These are phyloP conservation scores for Equus przewalskii DNA, from an alignment of 2,113 vertebrate species.

Conservation along the genomic window DNA sequence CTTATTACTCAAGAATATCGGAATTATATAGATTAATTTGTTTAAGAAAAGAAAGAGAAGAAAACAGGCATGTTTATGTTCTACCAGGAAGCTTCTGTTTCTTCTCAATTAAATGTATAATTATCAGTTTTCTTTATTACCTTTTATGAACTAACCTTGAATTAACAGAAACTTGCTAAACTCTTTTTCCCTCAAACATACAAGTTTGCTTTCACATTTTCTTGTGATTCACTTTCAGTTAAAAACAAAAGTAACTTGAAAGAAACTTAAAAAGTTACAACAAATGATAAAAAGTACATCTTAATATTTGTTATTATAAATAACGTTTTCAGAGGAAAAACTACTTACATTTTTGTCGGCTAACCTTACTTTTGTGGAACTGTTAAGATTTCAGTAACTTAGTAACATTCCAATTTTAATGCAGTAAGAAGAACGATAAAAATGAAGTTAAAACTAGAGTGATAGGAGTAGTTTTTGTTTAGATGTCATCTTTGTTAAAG, in stretches of 20 bases:
- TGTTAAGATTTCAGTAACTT: slow-evolving; percentile 32
- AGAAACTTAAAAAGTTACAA: slow-evolving; percentile 2
- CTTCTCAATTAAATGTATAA: background rate
- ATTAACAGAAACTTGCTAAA: slow-evolving; percentile 27
- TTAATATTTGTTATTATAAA: slow-evolving; percentile 56
- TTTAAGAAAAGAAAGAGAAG: slow-evolving; percentile 14
- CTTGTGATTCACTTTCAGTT: background rate
- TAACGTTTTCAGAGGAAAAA: slow-evolving; percentile 7
- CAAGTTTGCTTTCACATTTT: slow-evolving; percentile 34
- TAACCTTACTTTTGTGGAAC: background rate
- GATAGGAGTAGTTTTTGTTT: background rate
- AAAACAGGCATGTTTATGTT: slow-evolving; percentile 25
- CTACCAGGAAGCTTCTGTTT: background rate
- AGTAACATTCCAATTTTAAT: slow-evolving; percentile 9
- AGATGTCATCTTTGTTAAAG: background rate
- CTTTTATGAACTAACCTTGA: slow-evolving; percentile 33
- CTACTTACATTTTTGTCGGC: background rate
- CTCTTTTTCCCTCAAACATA: background rate
- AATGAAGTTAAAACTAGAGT: slow-evolving; percentile 17
- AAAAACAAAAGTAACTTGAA: slow-evolving; percentile 35
- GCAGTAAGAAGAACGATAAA: slow-evolving; percentile 2
- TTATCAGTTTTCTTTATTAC: slow-evolving; percentile 1
- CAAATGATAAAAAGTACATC: background rate
- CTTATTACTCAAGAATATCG: background rate
- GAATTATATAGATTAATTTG: slow-evolving; percentile 1